These are phyloP conservation scores for Semotilus atromaculatus DNA, from an alignment of 2,797 vertebrate species.

Conservation along the genomic window DNA sequence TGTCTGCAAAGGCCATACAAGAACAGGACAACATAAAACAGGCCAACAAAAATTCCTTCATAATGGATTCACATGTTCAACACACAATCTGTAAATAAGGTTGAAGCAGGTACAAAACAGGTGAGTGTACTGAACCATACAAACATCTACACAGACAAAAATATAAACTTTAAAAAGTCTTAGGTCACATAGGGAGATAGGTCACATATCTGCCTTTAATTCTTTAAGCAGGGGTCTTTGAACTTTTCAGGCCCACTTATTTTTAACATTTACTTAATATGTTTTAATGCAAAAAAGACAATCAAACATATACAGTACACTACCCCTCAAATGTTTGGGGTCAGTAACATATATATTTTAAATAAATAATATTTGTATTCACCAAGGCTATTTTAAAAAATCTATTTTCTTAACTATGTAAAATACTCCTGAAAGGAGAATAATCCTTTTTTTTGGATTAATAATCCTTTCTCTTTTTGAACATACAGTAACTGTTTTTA, in stretches of 20 bases:
- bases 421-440: too few relatives aligned
- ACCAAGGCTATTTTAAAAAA: too few relatives aligned
- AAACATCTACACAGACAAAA: background rate
- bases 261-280: background rate
- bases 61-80: background rate
- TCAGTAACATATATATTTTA: background rate
- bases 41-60: background rate
- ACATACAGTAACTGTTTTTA: too few relatives aligned
- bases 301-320: background rate
- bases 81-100: background rate
- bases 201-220: background rate
- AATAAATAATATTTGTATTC: background rate
- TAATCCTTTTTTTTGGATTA: too few relatives aligned
- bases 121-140: background rate
- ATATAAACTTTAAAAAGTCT: constrained; percentile 12
- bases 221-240: background rate
- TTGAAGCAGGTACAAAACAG: constrained; percentile 12
- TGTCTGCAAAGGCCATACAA: constrained; percentile 66
- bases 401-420: too few relatives aligned
- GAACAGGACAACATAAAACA: constrained; percentile 2
- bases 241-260: background rate
- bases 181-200: too few relatives aligned
- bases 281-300: background rate
- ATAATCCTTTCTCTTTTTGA: too few relatives aligned
- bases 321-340: background rate